Conservation (phyloP, 2,888 invertebrate species). For the Lamellibrachia satsuma region DNA sequence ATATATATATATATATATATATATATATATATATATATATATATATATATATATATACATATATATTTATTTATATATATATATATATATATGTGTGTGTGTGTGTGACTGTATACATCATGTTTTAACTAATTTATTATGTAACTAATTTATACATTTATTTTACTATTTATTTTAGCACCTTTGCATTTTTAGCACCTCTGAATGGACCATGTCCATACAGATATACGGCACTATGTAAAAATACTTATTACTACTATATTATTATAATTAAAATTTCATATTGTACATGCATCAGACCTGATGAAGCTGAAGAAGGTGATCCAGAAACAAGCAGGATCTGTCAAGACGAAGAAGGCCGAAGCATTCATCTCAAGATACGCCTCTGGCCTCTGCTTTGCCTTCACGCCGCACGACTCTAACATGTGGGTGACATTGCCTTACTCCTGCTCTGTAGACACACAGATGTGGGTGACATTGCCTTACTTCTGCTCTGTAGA, state of each 20-base stretch:
- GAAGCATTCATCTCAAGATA: conserved; percentile 64
- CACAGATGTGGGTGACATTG: too few species aligned
- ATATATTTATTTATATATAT: not conserved
- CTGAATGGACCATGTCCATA: too few species aligned
- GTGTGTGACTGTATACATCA: too few species aligned
- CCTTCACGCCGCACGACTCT: conserved; percentile 59
- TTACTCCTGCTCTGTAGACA: too few species aligned
- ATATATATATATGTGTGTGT: not conserved
- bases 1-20: not conserved
- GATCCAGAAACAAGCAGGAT: conserved; percentile 47
- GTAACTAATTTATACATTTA: too few species aligned
- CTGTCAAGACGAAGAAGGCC: conserved; percentile 58
- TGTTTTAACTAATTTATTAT: too few species aligned
- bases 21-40: not conserved
- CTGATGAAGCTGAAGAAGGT: conserved; percentile 64
- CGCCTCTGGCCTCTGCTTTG: conserved; percentile 64
- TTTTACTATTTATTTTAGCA: too few species aligned
- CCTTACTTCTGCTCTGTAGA: too few species aligned
- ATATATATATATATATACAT: not conserved
- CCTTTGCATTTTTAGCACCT: too few species aligned
- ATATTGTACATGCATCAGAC: conserved; percentile 48
- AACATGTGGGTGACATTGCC: conserved; percentile 57
- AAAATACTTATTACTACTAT: too few species aligned
- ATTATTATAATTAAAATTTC: too few species aligned
- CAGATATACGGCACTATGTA: too few species aligned